These are phyloP conservation scores for Triplophysa yarkandensis DNA, from an alignment of 2,797 vertebrate species.

Conservation along the genomic window DNA sequence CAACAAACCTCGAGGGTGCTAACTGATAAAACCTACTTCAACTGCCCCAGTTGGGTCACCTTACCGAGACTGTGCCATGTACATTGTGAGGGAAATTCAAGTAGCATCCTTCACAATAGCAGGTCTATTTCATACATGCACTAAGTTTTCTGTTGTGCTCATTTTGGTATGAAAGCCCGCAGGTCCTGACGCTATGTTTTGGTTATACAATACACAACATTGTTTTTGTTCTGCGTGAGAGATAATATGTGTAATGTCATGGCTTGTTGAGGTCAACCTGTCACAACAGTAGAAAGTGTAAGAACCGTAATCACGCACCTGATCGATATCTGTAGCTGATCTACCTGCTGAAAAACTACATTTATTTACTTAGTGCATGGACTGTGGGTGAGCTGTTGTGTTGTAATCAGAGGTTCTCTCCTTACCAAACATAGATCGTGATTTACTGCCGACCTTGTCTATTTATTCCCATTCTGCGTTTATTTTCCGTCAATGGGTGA, in stretches of 20 bases:
- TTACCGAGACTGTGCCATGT: constrained; percentile 52
- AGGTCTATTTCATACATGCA: constrained; percentile 47
- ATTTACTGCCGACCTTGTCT: constrained; percentile 27
- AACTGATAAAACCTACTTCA: constrained; percentile 51
- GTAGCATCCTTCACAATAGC: constrained; percentile 52
- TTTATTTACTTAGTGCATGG: constrained; percentile 44
- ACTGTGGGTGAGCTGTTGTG: constrained; percentile 22
- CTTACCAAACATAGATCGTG: constrained; percentile 23
- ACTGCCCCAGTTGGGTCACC: constrained; percentile 53
- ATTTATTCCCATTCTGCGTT: constrained; percentile 45
- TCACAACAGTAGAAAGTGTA: constrained; percentile 9
- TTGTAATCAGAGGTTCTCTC: constrained; percentile 25
- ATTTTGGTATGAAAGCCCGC: constrained; percentile 34
- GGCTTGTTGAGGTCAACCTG: background rate
- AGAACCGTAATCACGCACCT: constrained; percentile 18
- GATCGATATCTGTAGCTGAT: constrained; percentile 37
- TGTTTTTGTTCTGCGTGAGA: constrained; percentile 4
- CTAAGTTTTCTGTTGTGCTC: constrained; percentile 34
- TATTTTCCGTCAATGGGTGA: constrained; percentile 50
- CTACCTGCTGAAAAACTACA: constrained; percentile 4
- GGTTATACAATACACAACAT: constrained; percentile 34
- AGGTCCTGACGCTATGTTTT: constrained; percentile 38
- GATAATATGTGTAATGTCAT: constrained; percentile 2
- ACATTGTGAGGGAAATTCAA: constrained; percentile 55
- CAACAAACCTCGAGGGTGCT: constrained; percentile 45